phyloP scores from a whole-genome alignment of 1,140 invertebrate genomes.

The Diabrotica undecimpunctata region DNA sequence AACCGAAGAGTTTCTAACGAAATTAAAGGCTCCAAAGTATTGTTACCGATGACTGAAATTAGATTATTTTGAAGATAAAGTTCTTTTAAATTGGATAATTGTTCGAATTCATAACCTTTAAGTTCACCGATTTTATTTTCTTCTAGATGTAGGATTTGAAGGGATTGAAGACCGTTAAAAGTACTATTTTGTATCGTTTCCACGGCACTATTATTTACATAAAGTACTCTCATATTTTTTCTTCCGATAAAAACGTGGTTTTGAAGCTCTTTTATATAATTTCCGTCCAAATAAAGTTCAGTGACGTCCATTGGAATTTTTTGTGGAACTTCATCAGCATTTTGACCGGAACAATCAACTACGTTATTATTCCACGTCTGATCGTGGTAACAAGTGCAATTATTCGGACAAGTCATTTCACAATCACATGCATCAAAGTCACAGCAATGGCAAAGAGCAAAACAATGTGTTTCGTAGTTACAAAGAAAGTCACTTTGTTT shows the following conservation, averaged over 20 bases:
- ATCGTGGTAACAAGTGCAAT: constrained; percentile 90
- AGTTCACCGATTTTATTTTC: constrained; percentile 77
- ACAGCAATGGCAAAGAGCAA: constrained; percentile 88
- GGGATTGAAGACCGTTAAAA: constrained; percentile 80
- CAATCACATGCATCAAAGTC: constrained; percentile 94
- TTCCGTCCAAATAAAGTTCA: constrained; percentile 87
- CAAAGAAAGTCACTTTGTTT: constrained; percentile 83
- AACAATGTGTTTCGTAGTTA: constrained; percentile 88
- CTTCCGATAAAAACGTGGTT: constrained; percentile 89
- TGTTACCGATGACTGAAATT: constrained; percentile 73
- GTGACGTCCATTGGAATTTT: constrained; percentile 92
- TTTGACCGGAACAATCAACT: constrained; percentile 81
- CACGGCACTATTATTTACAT: constrained; percentile 80
- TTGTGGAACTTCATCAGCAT: constrained; percentile 71
- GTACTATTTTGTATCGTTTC: constrained; percentile 87
- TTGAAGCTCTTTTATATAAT: constrained; percentile 76
- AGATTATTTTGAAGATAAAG: constrained; percentile 85
- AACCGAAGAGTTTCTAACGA: constrained; percentile 77
- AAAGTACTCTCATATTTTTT: constrained; percentile 82
- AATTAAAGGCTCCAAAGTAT: constrained; percentile 71
- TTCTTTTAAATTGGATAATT: constrained; percentile 73
- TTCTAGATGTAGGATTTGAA: constrained; percentile 80
- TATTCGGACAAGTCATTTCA: constrained; percentile 89
- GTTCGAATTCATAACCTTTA: constrained; percentile 87
- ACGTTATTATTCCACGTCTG: constrained; percentile 90